Evolutionary conservation across 2,888 invertebrate genomes (phyloP).

Genomic region (Drosophila austrosaltans): DNA sequence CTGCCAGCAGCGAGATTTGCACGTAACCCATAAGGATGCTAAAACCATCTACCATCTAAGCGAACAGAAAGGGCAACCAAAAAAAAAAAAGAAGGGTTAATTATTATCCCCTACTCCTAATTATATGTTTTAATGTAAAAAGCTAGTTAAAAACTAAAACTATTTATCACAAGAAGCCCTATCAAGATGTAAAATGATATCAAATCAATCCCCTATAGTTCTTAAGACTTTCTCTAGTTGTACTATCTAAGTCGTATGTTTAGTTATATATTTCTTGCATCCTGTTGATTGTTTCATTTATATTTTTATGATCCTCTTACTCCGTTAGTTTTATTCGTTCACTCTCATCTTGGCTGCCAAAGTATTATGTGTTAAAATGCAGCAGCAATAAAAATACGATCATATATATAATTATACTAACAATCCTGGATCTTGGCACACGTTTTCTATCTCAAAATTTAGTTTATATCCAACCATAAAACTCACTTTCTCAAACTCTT

Average conservation of each 20-base stretch:
- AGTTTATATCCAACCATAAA: slow-evolving; percentile 21
- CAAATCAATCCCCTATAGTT: slow-evolving; percentile 75
- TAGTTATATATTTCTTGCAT: slow-evolving; percentile 39
- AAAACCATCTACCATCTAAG: slow-evolving; percentile 16
- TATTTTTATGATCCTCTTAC: slow-evolving; percentile 24
- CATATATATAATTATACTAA: slow-evolving; percentile 8
- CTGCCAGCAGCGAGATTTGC: slow-evolving; percentile 74
- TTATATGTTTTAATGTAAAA: slow-evolving; percentile 18
- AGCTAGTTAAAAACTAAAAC: slow-evolving; percentile 11
- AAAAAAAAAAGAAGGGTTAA: slow-evolving; percentile 62
- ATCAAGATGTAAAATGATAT: slow-evolving; percentile 59
- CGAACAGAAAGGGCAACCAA: slow-evolving; percentile 57
- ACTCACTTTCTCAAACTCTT: slow-evolving; percentile 42
- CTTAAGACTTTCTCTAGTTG: slow-evolving; percentile 54
- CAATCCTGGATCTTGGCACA: slow-evolving; percentile 22
- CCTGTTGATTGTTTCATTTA: slow-evolving; percentile 32
- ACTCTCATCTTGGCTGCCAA: slow-evolving; percentile 50
- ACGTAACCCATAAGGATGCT: slow-evolving; percentile 71
- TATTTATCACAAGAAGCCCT: slow-evolving; percentile 20
- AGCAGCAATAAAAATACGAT: slow-evolving; percentile 26
- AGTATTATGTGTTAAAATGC: slow-evolving; percentile 61
- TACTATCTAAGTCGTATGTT: slow-evolving; percentile 61
- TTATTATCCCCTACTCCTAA: slow-evolving; percentile 44
- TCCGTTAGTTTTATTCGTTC: slow-evolving; percentile 30
- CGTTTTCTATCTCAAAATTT: slow-evolving; percentile 49